phyloP scores from a whole-genome alignment of 2,797 vertebrate genomes.

The Molossus molossus region DNA sequence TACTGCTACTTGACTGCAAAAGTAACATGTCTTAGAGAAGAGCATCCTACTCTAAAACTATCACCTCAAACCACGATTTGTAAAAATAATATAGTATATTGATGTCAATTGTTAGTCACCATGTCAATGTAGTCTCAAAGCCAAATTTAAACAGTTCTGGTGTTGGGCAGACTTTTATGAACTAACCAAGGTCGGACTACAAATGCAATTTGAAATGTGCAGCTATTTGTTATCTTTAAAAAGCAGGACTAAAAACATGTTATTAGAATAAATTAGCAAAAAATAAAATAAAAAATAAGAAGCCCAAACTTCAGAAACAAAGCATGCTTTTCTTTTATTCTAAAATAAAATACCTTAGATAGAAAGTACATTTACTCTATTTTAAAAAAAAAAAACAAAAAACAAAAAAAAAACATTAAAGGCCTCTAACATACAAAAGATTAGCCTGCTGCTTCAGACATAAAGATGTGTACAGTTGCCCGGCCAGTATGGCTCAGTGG shows the following conservation, averaged over 20 bases:
- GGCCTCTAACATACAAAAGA: background rate
- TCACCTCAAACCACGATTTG: conserved; percentile 69
- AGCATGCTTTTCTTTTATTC: conserved; percentile 40
- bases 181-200: conserved; percentile 77
- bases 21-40: conserved; percentile 71
- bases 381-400: conserved; percentile 41
- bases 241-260: conserved; percentile 7
- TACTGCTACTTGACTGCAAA: conserved; percentile 62
- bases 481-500: too few relatives aligned
- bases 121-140: conserved; percentile 64
- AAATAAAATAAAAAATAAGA: background rate
- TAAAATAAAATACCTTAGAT: conserved; percentile 53
- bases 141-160: conserved; percentile 76
- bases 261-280: conserved; percentile 43
- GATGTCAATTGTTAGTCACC: conserved; percentile 69
- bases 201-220: conserved; percentile 72
- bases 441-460: conserved; percentile 15
- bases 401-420: conserved; percentile 32
- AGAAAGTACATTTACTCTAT: background rate
- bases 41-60: conserved; percentile 73
- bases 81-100: conserved; percentile 77
- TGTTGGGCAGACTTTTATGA: conserved; percentile 71
- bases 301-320: conserved; percentile 38
- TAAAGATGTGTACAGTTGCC: background rate
- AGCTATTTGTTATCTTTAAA: conserved; percentile 48